A percentile compares a stretch with the other conserved stretches of the same genome.
These are phyloP conservation scores for Brachyistius frenatus DNA, from an alignment of 2,113 vertebrate genomes.

Conservation along the genomic window DNA sequence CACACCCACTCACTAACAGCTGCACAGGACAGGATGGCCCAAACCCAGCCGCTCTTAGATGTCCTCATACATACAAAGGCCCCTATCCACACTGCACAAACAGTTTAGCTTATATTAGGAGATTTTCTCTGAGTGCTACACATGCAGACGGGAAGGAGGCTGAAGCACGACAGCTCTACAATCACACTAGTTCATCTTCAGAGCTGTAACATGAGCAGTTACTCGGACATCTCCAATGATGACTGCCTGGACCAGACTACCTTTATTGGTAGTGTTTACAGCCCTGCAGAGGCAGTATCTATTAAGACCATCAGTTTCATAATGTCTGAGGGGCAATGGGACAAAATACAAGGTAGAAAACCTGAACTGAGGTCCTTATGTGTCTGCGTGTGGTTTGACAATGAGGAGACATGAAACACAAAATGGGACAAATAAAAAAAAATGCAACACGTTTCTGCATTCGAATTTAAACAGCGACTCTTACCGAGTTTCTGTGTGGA, in stretches of 20 bases:
- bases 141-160: slow-evolving; percentile 14
- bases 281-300: slow-evolving; percentile 69
- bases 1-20: slow-evolving; percentile 61
- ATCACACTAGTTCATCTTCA: slow-evolving; percentile 62
- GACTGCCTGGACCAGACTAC: slow-evolving; percentile 63
- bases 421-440: background rate
- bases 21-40: slow-evolving; percentile 63
- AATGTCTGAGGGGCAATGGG: slow-evolving; percentile 15
- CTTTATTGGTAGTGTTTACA: slow-evolving; percentile 85
- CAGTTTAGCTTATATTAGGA: slow-evolving; percentile 44
- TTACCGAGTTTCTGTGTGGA: slow-evolving; percentile 94
- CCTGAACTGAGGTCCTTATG: too few relatives aligned
- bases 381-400: too few relatives aligned
- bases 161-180: slow-evolving; percentile 17
- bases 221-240: slow-evolving; percentile 51
- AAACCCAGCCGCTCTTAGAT: slow-evolving; percentile 58
- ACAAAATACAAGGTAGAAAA: slow-evolving; percentile 30
- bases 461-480: slow-evolving; percentile 1
- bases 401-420: background rate
- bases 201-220: slow-evolving; percentile 61
- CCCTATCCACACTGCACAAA: slow-evolving; percentile 37
- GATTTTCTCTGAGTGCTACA: slow-evolving; percentile 23
- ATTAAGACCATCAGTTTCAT: slow-evolving; percentile 68
- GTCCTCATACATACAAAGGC: slow-evolving; percentile 39
- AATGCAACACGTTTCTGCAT: too few relatives aligned